Percentiles rank a stretch among this genome's conserved stretches.
These are phyloP conservation scores for Ischnura elegans DNA, from an alignment of 2,888 invertebrate genomes.

Conservation along the genomic window DNA sequence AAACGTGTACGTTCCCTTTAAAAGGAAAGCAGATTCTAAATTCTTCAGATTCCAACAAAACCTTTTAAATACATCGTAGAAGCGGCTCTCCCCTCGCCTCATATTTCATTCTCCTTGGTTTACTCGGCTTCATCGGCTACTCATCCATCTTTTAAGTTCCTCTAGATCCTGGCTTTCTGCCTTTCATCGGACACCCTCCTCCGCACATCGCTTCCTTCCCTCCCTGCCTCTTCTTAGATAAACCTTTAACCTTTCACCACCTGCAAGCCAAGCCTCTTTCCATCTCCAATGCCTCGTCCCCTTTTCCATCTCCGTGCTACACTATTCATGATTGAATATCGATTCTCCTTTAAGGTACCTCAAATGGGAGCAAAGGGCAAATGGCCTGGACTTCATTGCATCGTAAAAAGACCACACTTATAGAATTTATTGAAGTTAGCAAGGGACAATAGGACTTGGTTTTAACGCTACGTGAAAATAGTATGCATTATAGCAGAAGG, in stretches of 20 bases:
- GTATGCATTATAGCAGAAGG: too few species aligned
- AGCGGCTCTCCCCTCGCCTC: background rate
- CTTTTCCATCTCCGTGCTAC: constrained; percentile 27
- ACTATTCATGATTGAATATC: constrained; percentile 66
- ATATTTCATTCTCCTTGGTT: background rate
- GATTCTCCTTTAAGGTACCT: background rate
- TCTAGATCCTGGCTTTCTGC: background rate
- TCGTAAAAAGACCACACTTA: background rate
- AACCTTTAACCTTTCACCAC: constrained; percentile 42
- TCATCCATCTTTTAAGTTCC: background rate
- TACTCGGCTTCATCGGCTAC: background rate
- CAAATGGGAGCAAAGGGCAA: background rate
- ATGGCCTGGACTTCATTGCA: background rate
- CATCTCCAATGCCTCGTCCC: too few species aligned
- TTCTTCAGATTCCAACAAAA: background rate
- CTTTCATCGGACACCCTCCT: constrained; percentile 1
- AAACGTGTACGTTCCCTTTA: background rate
- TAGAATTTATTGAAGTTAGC: background rate
- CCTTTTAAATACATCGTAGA: background rate
- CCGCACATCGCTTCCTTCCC: background rate
- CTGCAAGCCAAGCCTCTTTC: background rate
- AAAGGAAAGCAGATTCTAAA: background rate
- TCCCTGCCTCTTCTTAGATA: constrained; percentile 20
- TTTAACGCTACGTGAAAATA: too few species aligned
- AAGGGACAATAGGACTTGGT: background rate